Conservation (phyloP, 2,888 invertebrate species). For the Lomographa bimaculata region DNA sequence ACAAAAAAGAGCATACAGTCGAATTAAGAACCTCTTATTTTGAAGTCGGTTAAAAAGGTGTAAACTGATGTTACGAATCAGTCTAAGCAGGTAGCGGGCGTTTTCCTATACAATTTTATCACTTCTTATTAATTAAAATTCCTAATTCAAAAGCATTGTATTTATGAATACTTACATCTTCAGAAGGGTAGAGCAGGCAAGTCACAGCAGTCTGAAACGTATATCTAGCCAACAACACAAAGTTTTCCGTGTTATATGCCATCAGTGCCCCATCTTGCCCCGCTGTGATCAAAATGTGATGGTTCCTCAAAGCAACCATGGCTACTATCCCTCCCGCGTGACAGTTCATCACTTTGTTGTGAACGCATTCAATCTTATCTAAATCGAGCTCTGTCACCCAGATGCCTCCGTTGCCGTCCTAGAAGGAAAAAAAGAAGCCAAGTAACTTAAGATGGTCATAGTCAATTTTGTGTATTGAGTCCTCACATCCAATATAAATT, state of each 20-base stretch:
- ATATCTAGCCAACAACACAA: slow-evolving; percentile 84
- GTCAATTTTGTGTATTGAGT: too few relatives aligned
- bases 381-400: slow-evolving; percentile 75
- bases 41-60: too few relatives aligned
- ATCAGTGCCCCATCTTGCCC: slow-evolving; percentile 89
- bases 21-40: too few relatives aligned
- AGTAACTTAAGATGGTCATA: too few relatives aligned
- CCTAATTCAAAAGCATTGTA: too few relatives aligned
- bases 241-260: slow-evolving; percentile 87
- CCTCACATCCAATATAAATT: too few relatives aligned
- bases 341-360: slow-evolving; percentile 83
- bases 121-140: too few relatives aligned
- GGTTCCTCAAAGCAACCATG: slow-evolving; percentile 87
- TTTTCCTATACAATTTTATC: too few relatives aligned
- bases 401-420: slow-evolving; percentile 94
- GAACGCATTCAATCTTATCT: slow-evolving; percentile 68
- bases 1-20: too few relatives aligned
- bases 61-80: too few relatives aligned
- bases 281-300: slow-evolving; percentile 87
- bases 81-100: too few relatives aligned
- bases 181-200: slow-evolving; percentile 88
- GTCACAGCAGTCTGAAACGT: slow-evolving; percentile 79
- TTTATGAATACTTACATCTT: slow-evolving; percentile 84
- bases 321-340: slow-evolving; percentile 90
- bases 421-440: too few relatives aligned